Evolutionary conservation across 2,797 vertebrate genomes (phyloP), one percentile per base, ranked within the genome.

Genomic region (Phataginus tricuspis): DNA sequence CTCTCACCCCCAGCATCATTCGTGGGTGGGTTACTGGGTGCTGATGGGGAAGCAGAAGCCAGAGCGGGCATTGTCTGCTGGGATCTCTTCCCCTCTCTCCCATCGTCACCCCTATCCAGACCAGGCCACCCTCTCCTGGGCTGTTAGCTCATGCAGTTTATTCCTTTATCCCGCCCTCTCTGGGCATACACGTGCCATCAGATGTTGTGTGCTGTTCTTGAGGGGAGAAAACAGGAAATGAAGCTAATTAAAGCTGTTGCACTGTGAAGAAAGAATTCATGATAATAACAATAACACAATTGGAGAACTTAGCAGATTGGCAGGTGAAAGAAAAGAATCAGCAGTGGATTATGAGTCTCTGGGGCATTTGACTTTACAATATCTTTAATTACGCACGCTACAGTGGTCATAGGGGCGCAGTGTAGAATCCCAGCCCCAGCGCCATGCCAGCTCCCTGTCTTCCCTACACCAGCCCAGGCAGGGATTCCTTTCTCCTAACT

Each of bases 161-260:
- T 57, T 93, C 79, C 77, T 66, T 87, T 94, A 51, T 14, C 51
- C 16, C 31, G 74, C 82, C 80, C 39, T 96, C 66, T 49, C 21
- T 61, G 59, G 61, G 63, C 87, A 71, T 71, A 34, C 71, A 87
- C 53, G 45, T 86, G 63, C 37, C 0, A 0, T 69, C 86, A 93
- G 42, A 57, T 71, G 86, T 88, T 71, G 16, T 31, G 72, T 61
- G 21, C 21, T 31, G n/a, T 94, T 51, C 55, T 71, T 68, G 23
- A 86, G 71, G 51, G 68, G 45, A 71, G 55, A 95, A 97, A 94
- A 93, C 4, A 93, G 74, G 94, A 98, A 95, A 91, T 1, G 14
- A 53, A 85, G 79, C 71, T 95, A 10, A 7, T 75, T 92, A 94
- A 88, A 97, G 92, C 19, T 18, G 49, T 53, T 72, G 8, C 29